Evolutionary conservation across 2,888 invertebrate genomes (phyloP).

Genomic region (Orthonevra nobilis): DNA sequence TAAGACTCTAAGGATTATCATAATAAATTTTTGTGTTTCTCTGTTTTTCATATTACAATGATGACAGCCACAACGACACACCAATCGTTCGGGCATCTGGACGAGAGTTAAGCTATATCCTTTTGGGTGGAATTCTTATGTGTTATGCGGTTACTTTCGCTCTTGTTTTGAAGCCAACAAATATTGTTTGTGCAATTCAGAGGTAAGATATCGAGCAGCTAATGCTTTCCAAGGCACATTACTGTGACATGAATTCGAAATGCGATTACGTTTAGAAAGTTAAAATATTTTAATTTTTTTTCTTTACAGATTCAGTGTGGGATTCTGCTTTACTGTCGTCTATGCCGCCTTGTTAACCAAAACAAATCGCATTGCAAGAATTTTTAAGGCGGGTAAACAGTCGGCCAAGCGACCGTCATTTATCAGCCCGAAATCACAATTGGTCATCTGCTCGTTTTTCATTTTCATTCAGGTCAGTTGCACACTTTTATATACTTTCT

Average conservation of each 20-base stretch:
- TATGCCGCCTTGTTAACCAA: constrained; percentile 98
- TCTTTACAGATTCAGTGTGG: constrained; percentile 88
- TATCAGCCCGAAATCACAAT: constrained; percentile 94
- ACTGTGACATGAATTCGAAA: no score
- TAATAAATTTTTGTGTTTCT: constrained; percentile 53
- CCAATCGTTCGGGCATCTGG: constrained; percentile 99
- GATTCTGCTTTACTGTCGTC: constrained; percentile 97
- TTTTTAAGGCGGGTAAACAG: constrained; percentile 97
- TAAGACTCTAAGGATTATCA: constrained; percentile 29
- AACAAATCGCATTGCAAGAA: constrained; percentile 97
- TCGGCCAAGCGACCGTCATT: constrained; percentile 96
- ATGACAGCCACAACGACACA: constrained; percentile 89
- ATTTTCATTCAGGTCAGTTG: constrained; percentile 92
- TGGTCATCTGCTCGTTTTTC: constrained; percentile 92
- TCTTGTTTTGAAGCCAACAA: constrained; percentile 91
- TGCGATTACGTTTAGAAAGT: no score
- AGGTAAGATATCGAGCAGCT: constrained; percentile 85
- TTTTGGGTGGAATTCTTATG: constrained; percentile 93
- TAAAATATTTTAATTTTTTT: constrained; percentile 22
- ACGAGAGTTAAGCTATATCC: constrained; percentile 92
- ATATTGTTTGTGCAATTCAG: constrained; percentile 94
- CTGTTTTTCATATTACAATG: constrained; percentile 1
- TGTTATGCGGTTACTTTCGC: constrained; percentile 96
- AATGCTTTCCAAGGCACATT: no score
- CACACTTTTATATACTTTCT: no score